These are phyloP conservation scores for Dipodomys ordii DNA, from an alignment of 2,113 vertebrate species.

Conservation along the genomic window DNA sequence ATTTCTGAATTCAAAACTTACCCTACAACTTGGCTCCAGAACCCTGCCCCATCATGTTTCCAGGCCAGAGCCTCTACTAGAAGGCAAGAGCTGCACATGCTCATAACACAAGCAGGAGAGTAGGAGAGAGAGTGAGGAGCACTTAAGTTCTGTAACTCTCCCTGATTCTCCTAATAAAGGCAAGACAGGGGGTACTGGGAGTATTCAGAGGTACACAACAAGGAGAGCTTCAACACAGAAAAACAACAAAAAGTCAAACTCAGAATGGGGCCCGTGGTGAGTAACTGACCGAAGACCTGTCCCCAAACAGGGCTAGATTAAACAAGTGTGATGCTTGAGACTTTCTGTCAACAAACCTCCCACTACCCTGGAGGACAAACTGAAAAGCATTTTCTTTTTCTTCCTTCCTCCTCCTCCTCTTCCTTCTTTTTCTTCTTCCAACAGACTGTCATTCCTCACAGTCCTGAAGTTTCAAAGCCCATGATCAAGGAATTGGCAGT, in stretches of 20 bases:
- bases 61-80: too few species aligned
- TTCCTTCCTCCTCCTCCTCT: too few species aligned
- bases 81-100: background rate
- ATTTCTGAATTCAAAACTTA: background rate
- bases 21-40: background rate
- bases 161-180: background rate
- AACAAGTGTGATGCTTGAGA: background rate
- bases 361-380: background rate
- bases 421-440: too few species aligned
- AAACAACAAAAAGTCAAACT: background rate
- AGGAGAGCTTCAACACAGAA: background rate
- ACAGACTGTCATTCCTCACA: too few species aligned
- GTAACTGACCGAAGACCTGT: background rate
- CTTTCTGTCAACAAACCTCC: background rate
- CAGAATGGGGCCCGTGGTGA: background rate
- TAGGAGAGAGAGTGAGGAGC: rapidly evolving
- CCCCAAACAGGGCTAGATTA: background rate
- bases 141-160: too few species aligned
- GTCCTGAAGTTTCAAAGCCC: too few species aligned
- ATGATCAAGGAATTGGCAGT: too few species aligned
- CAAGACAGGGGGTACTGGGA: background rate
- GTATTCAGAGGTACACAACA: background rate
- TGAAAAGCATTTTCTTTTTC: background rate
- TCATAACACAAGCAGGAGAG: background rate
- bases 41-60: rapidly evolving